Conservation (phyloP, 2,888 invertebrate species). For the Teinopalpus imperialis region DNA sequence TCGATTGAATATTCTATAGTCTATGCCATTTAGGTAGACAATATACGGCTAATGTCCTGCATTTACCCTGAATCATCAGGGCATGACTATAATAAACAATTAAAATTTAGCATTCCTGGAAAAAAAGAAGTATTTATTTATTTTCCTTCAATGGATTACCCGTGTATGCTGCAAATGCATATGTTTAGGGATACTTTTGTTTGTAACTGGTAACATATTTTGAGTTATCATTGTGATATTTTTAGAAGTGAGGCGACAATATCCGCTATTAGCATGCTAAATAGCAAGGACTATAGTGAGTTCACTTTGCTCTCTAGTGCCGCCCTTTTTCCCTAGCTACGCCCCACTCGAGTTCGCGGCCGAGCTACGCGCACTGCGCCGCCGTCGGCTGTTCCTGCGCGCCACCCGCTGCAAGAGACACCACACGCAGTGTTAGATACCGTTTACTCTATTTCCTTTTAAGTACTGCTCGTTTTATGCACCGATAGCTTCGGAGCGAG, state of each 20-base stretch:
- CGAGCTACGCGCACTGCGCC: slow-evolving; percentile 81
- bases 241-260: slow-evolving; percentile 2
- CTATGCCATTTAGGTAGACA: too few relatives aligned
- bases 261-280: slow-evolving; percentile 2
- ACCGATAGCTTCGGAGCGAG: slow-evolving; percentile 47
- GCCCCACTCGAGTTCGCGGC: slow-evolving; percentile 32
- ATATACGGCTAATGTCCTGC: too few relatives aligned
- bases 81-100: too few relatives aligned
- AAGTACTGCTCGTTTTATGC: slow-evolving; percentile 35
- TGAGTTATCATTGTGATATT: too few relatives aligned
- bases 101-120: too few relatives aligned
- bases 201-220: too few relatives aligned
- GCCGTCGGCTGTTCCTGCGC: slow-evolving; percentile 80
- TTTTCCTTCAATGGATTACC: too few relatives aligned
- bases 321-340: slow-evolving; percentile 34
- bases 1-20: too few relatives aligned
- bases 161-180: too few relatives aligned
- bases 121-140: too few relatives aligned
- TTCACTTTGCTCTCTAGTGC: slow-evolving; percentile 43
- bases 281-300: slow-evolving; percentile 31
- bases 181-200: too few relatives aligned
- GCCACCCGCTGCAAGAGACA: slow-evolving; percentile 82
- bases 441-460: slow-evolving; percentile 56
- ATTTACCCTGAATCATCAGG: too few relatives aligned
- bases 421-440: slow-evolving; percentile 80